Conservation (phyloP, 2,888 invertebrate species). For the Andrena bicolor region DNA sequence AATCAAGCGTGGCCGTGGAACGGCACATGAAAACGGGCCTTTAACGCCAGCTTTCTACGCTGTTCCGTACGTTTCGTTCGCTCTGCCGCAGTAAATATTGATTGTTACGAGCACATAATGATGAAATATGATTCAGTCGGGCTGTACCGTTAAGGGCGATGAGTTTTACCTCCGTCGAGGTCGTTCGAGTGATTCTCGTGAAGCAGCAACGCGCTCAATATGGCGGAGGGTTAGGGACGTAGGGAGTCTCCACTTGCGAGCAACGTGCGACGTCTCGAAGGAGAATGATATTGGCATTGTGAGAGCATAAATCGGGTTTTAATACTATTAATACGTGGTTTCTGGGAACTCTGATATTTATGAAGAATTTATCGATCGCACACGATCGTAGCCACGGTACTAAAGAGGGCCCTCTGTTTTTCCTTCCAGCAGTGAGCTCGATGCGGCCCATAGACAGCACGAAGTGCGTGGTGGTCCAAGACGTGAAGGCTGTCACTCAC, state of each 20-base stretch:
- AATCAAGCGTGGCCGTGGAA: neutral
- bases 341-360: no score
- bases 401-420: slow-evolving; percentile 44
- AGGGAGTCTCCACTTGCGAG: no score
- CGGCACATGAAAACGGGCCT: neutral
- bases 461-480: slow-evolving; percentile 96
- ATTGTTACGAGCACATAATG: neutral
- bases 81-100: neutral
- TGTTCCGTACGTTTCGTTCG: neutral
- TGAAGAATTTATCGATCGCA: no score
- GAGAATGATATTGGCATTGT: no score
- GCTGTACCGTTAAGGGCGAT: neutral
- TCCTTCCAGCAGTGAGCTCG: slow-evolving; percentile 93
- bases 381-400: neutral
- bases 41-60: neutral
- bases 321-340: no score
- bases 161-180: neutral
- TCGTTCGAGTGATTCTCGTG: neutral
- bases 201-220: neutral
- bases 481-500: slow-evolving; percentile 94
- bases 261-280: no score
- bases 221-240: neutral
- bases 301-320: no score
- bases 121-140: neutral
- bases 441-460: slow-evolving; percentile 95